These are phyloP conservation scores for Helobdella robusta DNA, from an alignment of 2,888 invertebrate genomes.

Conservation along the genomic window DNA sequence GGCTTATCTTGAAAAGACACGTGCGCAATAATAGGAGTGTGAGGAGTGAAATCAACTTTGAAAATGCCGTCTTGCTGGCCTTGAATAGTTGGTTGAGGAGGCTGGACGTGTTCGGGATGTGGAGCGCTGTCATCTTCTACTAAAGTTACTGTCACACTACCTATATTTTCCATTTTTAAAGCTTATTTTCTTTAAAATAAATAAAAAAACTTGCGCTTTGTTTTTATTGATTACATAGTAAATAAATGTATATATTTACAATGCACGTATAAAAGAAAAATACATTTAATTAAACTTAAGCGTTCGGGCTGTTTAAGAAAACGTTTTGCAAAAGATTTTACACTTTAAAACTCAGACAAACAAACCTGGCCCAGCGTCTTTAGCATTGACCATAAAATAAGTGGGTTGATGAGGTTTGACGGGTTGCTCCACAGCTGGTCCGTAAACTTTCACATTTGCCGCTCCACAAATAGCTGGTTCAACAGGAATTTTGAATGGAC, in stretches of 20 bases:
- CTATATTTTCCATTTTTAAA: too few species aligned
- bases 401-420: slow-evolving; percentile 64
- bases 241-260: too few species aligned
- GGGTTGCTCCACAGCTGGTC: slow-evolving; percentile 60
- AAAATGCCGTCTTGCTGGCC: slow-evolving; percentile 56
- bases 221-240: too few species aligned
- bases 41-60: slow-evolving; percentile 46
- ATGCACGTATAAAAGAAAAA: too few species aligned
- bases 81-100: background rate
- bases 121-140: background rate
- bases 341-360: too few species aligned
- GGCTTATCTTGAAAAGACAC: slow-evolving; percentile 22
- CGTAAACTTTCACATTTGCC: slow-evolving; percentile 60
- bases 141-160: background rate
- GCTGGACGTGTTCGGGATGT: too few species aligned
- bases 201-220: too few species aligned
- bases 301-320: too few species aligned
- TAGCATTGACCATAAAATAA: slow-evolving; percentile 71
- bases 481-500: slow-evolving; percentile 50
- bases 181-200: too few species aligned
- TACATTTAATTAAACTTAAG: too few species aligned
- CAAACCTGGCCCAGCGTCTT: slow-evolving; percentile 62
- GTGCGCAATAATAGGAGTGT: slow-evolving; percentile 38
- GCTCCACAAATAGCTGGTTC: slow-evolving; percentile 41
- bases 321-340: too few species aligned